phyloP scores from a whole-genome alignment of 2,888 invertebrate genomes.

The Chrysodeixis includens region DNA sequence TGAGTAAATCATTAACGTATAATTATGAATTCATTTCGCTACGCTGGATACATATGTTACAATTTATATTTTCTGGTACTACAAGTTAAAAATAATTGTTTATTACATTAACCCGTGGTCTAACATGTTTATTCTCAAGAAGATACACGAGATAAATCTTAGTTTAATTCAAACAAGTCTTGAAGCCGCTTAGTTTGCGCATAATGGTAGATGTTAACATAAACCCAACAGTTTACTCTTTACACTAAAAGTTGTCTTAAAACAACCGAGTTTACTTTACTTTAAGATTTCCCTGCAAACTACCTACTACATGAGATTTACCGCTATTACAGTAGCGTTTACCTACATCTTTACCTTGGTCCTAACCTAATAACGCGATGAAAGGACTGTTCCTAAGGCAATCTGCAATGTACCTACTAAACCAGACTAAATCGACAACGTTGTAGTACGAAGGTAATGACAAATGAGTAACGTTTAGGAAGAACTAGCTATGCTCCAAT shows the following conservation, averaged over 20 bases:
- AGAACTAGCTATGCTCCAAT: too few species aligned
- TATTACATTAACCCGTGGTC: too few species aligned
- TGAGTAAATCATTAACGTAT: too few species aligned
- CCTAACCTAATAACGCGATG: background rate
- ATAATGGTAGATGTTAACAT: background rate
- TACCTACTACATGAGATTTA: conserved; percentile 2
- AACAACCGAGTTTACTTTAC: conserved; percentile 1
- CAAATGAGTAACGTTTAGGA: background rate
- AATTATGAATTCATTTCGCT: too few species aligned
- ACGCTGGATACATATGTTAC: too few species aligned
- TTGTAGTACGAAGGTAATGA: background rate
- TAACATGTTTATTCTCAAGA: background rate
- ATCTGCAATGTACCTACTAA: background rate
- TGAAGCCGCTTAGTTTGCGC: background rate
- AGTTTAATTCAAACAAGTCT: conserved; percentile 3
- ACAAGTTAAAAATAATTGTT: too few species aligned
- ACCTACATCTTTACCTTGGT: background rate
- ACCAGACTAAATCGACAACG: background rate
- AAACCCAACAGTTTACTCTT: background rate
- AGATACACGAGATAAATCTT: background rate
- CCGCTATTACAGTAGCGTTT: background rate
- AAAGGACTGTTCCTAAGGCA: background rate
- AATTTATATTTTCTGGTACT: too few species aligned
- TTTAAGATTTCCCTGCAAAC: background rate
- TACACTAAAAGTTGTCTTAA: background rate